Conservation (phyloP, 2,113 vertebrate genomes). For the Bagarius yarrelli region DNA sequence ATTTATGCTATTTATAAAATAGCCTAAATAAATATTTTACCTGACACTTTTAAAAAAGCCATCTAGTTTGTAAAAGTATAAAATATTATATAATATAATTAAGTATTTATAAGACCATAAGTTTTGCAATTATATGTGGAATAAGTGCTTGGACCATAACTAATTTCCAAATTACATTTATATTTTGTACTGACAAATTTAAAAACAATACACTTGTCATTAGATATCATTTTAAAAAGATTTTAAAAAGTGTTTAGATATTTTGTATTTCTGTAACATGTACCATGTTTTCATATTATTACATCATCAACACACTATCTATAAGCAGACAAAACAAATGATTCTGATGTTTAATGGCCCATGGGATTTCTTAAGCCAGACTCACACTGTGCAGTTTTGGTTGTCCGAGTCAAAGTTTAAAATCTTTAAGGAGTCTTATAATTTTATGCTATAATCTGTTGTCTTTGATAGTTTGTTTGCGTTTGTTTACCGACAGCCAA, state of each 20-base stretch:
- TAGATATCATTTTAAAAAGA: neutral
- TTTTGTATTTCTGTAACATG: neutral
- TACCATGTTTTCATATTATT: neutral
- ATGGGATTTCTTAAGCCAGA: neutral
- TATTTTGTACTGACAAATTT: too few relatives aligned
- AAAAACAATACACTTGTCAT: neutral
- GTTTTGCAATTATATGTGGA: neutral
- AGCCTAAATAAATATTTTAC: neutral
- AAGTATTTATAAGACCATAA: neutral
- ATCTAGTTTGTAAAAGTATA: neutral
- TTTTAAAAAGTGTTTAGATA: neutral
- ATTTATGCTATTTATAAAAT: neutral
- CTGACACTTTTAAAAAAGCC: neutral
- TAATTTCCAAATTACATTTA: neutral
- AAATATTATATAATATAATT: too few relatives aligned
- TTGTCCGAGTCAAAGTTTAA: too few relatives aligned
- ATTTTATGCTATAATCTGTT: too few relatives aligned
- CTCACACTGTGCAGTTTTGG: too few relatives aligned
- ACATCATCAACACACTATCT: neutral
- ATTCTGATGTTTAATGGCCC: neutral
- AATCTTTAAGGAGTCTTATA: too few relatives aligned
- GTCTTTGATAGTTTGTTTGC: too few relatives aligned
- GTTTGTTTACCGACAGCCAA: too few relatives aligned
- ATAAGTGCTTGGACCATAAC: neutral
- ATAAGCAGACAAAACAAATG: neutral